phyloP scores from a whole-genome alignment of 2,888 invertebrate genomes.

The Cheilosia vulpina region DNA sequence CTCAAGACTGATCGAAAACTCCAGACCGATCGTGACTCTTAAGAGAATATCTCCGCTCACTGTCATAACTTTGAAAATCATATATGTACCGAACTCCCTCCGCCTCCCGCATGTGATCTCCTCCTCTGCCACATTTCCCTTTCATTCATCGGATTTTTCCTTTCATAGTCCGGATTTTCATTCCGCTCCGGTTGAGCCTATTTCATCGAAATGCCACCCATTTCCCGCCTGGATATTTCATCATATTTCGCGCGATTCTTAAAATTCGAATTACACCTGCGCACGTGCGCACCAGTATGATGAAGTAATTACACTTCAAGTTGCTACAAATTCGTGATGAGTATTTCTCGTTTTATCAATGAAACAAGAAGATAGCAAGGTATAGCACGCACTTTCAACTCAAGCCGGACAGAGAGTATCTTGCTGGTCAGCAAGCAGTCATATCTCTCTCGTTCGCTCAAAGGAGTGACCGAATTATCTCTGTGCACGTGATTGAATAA shows the following conservation, averaged over 20 bases:
- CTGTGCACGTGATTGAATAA: conserved; percentile 66
- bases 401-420: neutral
- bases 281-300: conserved; percentile 39
- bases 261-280: conserved; percentile 49
- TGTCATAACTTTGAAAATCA: neutral
- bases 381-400: conserved; percentile 71
- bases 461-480: conserved; percentile 69
- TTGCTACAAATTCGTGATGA: conserved; percentile 71
- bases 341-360: conserved; percentile 59
- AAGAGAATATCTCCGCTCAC: no score
- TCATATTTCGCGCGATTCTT: conserved; percentile 34
- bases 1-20: no score
- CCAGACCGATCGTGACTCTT: no score
- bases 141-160: conserved; percentile 31
- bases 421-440: conserved; percentile 23
- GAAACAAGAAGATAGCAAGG: conserved; percentile 40
- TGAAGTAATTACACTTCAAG: conserved; percentile 71
- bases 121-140: conserved; percentile 16
- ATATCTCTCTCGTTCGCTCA: conserved; percentile 50
- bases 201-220: conserved; percentile 52
- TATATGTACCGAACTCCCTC: neutral
- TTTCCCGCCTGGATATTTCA: conserved; percentile 56
- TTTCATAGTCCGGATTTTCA: conserved; percentile 35
- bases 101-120: neutral
- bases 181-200: conserved; percentile 55